A percentile compares a stretch with the other conserved stretches of the same genome.
Conservation (phyloP, 2,797 vertebrate genomes). For the Chiloscyllium punctatum region DNA sequence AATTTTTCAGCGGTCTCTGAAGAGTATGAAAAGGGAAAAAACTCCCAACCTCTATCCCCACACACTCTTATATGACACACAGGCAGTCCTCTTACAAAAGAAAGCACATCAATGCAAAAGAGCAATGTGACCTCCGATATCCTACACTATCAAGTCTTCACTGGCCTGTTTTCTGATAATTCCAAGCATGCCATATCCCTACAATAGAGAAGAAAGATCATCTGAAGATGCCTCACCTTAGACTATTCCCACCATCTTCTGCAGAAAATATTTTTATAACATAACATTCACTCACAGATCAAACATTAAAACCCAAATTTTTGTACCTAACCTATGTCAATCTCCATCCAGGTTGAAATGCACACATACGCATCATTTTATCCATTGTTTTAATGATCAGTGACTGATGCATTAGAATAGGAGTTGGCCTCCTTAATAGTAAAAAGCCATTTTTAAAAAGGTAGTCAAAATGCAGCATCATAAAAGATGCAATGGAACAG, state of each 20-base stretch:
- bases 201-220: neutral
- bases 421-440: too few relatives aligned
- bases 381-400: neutral
- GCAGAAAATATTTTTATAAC: neutral
- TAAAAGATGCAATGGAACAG: too few relatives aligned
- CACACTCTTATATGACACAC: neutral
- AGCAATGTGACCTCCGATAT: neutral
- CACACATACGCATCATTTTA: neutral
- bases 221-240: neutral
- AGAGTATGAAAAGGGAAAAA: neutral
- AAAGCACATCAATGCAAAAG: neutral
- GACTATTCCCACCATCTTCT: neutral
- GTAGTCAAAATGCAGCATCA: too few relatives aligned
- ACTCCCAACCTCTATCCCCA: neutral
- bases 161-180: neutral
- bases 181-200: neutral
- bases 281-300: neutral
- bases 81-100: neutral
- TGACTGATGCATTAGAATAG: neutral
- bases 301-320: neutral
- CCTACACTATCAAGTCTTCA: neutral
- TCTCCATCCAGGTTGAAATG: neutral
- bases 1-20: neutral
- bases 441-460: too few relatives aligned
- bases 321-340: neutral